These are phyloP conservation scores for Megaceryle torquata DNA, from an alignment of 2,113 vertebrate genomes.

Conservation along the genomic window DNA sequence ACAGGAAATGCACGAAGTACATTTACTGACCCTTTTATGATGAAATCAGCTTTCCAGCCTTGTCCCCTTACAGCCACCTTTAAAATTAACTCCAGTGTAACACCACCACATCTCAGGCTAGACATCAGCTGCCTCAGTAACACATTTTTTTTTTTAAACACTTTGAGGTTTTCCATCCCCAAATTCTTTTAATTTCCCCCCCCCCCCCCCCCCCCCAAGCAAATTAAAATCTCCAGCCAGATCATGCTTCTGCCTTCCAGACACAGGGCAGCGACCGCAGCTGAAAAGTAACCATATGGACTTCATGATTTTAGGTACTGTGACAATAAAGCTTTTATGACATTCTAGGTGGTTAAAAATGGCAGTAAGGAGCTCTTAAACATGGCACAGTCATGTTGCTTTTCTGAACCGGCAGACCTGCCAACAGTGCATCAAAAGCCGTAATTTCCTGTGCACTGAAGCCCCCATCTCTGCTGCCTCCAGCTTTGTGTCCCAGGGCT, in stretches of 20 bases:
- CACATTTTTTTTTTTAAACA: background rate
- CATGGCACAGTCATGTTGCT: conserved; percentile 69
- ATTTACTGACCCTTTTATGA: background rate
- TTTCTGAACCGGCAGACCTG: conserved; percentile 78
- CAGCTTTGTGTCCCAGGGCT: conserved; percentile 91
- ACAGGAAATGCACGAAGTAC: background rate
- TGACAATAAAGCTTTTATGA: conserved; percentile 71
- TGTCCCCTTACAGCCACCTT: background rate
- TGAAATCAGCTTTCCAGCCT: background rate
- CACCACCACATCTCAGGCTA: background rate
- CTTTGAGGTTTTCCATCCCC: background rate
- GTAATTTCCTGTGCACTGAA: conserved; percentile 94
- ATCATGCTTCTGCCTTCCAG: conserved; percentile 29
- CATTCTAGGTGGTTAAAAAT: conserved; percentile 71
- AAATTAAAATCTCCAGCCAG: background rate
- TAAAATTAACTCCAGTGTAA: background rate
- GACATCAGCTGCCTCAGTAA: background rate
- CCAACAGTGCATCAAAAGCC: conserved; percentile 87
- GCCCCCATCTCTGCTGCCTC: conserved; percentile 80
- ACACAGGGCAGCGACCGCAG: conserved; percentile 26
- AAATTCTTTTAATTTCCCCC: background rate
- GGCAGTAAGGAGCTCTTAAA: conserved; percentile 74
- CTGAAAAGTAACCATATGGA: conserved; percentile 64
- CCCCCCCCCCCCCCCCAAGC: rapidly evolving
- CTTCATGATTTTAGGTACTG: conserved; percentile 69